Evolutionary conservation across 2,888 invertebrate species (phyloP), one percentile per base, ranked within the genome.

Genomic region (Scaptomyza reducta): DNA sequence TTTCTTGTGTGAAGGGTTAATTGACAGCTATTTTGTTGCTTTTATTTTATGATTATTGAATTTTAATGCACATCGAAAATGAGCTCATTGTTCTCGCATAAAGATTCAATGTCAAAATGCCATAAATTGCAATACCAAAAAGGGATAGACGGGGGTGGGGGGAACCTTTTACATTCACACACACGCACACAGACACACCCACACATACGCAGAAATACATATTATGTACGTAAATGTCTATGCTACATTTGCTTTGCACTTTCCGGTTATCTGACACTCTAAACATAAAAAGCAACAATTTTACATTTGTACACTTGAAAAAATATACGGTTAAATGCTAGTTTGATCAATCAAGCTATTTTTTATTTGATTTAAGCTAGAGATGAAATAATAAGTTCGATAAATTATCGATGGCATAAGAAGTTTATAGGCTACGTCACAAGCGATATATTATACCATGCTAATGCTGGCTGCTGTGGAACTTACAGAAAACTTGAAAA

Each of bases 41-140:
- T 38, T 38, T 68, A 55, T 83, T 88, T 90, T 90, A 90, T 90
- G 86, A 81, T 90, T 89, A 90, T 90, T 89, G 89, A 89, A 89
- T 89, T 88, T 87, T 90, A 90, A 90, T 90, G 89, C 89, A 82
- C 77, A 85, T 79, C 88, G 84, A 89, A 90, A 88, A 46, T 29
- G 46, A 79, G 76, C 57, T 55, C 45, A 60, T n/a, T 53, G 61
- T 51, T 54, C 53, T 49, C 57, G 56, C 75, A 90, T 85, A 79
- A 87, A 80, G 78, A 88, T 88, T 87, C 85, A 89, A 88, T 80
- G 84, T 65, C 70, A 69, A 70, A 77, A 71, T 59, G 69, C 62
- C 87, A 79, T 76, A 86, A 84, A 66, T 56, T 40, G 57, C 35
- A 49, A 46, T 38, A 63, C 70, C 68, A 60, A 38, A 18, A 9